These are phyloP conservation scores for Zygogramma bicolorata DNA, from an alignment of 2,888 invertebrate species.

Conservation along the genomic window DNA sequence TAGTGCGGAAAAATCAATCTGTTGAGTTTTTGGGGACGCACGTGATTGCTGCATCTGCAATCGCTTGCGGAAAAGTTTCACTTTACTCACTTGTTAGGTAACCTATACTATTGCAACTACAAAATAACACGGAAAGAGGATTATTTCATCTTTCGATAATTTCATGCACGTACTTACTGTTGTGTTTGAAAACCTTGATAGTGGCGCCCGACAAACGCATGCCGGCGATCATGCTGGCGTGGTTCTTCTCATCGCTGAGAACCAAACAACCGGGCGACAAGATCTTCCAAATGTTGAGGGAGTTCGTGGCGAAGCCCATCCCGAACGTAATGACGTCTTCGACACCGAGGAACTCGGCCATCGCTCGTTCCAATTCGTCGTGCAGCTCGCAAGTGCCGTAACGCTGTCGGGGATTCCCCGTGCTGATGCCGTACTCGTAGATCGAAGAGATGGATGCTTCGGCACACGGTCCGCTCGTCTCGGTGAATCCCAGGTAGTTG, in stretches of 20 bases:
- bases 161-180: conserved; percentile 69
- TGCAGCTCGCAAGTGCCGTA: conserved; percentile 84
- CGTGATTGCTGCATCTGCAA: no score
- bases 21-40: no score
- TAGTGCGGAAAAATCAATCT: no score
- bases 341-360: conserved; percentile 90
- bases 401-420: conserved; percentile 84
- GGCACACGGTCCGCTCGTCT: conserved; percentile 82
- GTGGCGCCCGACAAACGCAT: conserved; percentile 87
- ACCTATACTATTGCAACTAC: no score
- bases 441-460: conserved; percentile 78
- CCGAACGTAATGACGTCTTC: conserved; percentile 96
- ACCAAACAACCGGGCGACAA: conserved; percentile 88
- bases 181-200: conserved; percentile 90
- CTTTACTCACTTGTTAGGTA: no score
- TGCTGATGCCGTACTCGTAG: conserved; percentile 79
- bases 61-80: no score
- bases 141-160: background rate
- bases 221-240: conserved; percentile 96
- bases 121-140: no score
- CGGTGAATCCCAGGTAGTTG: conserved; percentile 98
- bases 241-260: conserved; percentile 96
- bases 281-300: conserved; percentile 91
- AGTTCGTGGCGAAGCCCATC: conserved; percentile 99
- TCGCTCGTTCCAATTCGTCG: conserved; percentile 82